phyloP scores from a whole-genome alignment of 1,140 invertebrate species.

The Drosophila arizonae region DNA sequence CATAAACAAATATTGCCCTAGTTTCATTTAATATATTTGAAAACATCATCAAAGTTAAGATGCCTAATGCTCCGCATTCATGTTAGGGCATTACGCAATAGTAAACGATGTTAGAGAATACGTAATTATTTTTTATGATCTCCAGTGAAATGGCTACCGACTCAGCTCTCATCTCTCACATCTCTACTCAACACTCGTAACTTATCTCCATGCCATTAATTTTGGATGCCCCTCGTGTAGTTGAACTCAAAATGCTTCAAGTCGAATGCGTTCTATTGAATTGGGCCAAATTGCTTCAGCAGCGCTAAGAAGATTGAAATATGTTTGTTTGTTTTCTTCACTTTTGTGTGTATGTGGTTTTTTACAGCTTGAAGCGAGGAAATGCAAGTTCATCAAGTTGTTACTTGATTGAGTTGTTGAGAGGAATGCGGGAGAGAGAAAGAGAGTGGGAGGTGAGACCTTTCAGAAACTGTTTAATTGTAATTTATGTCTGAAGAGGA shows the following conservation, averaged over 20 bases:
- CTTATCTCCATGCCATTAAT: constrained; percentile 40
- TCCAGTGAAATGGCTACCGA: constrained; percentile 63
- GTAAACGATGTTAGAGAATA: constrained; percentile 46
- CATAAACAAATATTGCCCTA: too few species aligned
- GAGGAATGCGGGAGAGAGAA: constrained; percentile 6
- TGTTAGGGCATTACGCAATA: constrained; percentile 35
- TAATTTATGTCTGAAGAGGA: constrained; percentile 43
- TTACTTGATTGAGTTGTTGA: constrained; percentile 40
- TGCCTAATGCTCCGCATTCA: neutral
- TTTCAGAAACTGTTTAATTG: constrained; percentile 29
- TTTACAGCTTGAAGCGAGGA: constrained; percentile 33
- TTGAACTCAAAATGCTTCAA: constrained; percentile 59
- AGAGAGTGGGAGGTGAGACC: neutral
- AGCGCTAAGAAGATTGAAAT: constrained; percentile 54
- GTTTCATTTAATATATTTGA: neutral
- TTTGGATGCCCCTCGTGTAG: constrained; percentile 53
- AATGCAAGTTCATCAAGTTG: constrained; percentile 61
- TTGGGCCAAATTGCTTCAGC: constrained; percentile 72
- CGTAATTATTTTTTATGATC: constrained; percentile 78
- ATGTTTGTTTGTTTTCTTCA: constrained; percentile 43
- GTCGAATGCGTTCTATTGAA: constrained; percentile 53
- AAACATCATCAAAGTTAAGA: neutral
- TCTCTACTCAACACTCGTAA: constrained; percentile 19
- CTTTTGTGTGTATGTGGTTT: neutral
- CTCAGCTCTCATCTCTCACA: constrained; percentile 30